A percentile compares a stretch with the other conserved stretches of the same genome.
These are phyloP conservation scores for Dendrophyllia cribrosa DNA, from an alignment of 64 coral and sea anemone species.

Conservation along the genomic window DNA sequence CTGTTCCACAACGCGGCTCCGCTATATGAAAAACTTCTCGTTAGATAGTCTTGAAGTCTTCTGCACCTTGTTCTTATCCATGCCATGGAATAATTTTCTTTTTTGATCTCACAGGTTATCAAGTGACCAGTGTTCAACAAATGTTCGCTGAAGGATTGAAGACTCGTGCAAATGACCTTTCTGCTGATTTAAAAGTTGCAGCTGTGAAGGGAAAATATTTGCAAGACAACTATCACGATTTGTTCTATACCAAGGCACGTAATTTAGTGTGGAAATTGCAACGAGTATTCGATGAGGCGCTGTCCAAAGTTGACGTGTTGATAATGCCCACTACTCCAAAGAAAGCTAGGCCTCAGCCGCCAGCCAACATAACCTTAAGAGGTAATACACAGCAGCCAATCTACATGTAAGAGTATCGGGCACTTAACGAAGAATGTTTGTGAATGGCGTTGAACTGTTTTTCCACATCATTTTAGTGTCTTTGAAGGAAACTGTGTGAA, in stretches of 20 bases:
- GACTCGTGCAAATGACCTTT: conserved; percentile 16
- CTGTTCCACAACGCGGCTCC: too few species aligned
- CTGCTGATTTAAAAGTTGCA: not conserved
- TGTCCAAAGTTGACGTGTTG: conserved; percentile 48
- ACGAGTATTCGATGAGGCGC: conserved; percentile 24
- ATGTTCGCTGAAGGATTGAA: conserved; percentile 26
- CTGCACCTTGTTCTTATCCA: too few species aligned
- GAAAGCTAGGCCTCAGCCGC: conserved; percentile 41
- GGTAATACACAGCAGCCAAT: conserved; percentile 42
- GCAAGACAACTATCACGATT: conserved; percentile 15
- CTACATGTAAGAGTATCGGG: too few species aligned
- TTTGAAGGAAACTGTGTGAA: too few species aligned
- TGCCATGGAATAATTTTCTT: too few species aligned
- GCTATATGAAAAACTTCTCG: too few species aligned
- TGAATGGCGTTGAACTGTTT: too few species aligned
- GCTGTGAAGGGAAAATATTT: conserved; percentile 56
- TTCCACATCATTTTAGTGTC: too few species aligned
- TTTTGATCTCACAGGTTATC: too few species aligned
- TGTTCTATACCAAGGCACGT: conserved; percentile 37
- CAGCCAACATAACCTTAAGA: not conserved
- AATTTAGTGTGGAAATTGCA: conserved; percentile 48
- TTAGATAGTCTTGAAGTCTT: too few species aligned
- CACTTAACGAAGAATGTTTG: too few species aligned
- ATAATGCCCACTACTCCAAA: conserved; percentile 44
- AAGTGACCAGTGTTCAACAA: conserved; percentile 12